Base-by-base conservation (phyloP, 1,140 invertebrate genomes). In the Heliconius eleuchia region DNA sequence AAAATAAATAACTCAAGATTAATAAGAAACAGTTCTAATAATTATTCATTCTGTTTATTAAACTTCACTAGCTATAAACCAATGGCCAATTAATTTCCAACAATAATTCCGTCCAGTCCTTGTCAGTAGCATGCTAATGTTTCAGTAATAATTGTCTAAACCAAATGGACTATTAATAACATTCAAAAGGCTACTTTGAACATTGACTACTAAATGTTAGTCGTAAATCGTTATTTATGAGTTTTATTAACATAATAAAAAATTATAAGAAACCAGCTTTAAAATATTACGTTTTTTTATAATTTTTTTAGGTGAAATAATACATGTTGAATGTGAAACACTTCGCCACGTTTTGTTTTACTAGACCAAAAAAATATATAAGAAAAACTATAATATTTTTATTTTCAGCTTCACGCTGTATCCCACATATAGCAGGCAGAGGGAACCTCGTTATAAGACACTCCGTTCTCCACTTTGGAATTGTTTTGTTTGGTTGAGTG, bases 71-170 rank as follows among this genome's bases (percentile, higher is more conserved):
- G 3, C 11, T 16, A 66, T 66, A 23, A 66, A 66, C 60, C 60
- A 13, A 27, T 66, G 23, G 6, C 23, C 37, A 76, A 76, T 76
- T 50, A 76, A 70, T 76, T 70, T 50, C 57, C 39, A 76, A n/a
- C 60, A 66, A 76, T 75, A 39, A 75, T 75, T 60, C 74, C 60
- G 34, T 50, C 70, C 27, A 77, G 23, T 46, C 70, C 70, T 46
- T 77, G 76, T 34, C 76, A 77, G 76, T 71, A 52, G 70, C 76
- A 77, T 37, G 46, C 34, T 52, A 71, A 72, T 70, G 27, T 77
- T 77, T 55, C 13, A 5, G 70, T 72, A 71, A 77, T 77, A 77
- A 77, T 76, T 76, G 75, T 76, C 75, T 37, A 76, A 60, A 70
- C 60, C 75, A 76, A 71, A 71, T 71, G 18, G 71, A 39, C 71